Conservation (phyloP, 2,113 vertebrate genomes). For the Microtus oregoni region DNA sequence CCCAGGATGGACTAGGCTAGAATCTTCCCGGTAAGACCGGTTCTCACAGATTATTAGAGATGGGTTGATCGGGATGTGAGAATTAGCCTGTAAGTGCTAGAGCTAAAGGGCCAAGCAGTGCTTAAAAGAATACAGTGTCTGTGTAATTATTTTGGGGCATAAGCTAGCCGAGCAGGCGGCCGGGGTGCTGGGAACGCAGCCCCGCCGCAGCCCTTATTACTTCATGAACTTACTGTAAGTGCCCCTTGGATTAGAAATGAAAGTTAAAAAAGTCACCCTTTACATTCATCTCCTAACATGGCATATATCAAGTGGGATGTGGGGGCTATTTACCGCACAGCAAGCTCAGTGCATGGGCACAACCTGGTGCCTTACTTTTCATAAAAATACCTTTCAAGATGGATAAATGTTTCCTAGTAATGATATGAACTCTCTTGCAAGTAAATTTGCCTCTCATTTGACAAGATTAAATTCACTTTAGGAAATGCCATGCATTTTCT, state of each 20-base stretch:
- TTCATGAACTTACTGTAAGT: slow-evolving; percentile 44
- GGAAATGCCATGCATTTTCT: not conserved
- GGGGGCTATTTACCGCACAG: not conserved
- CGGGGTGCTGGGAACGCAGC: no score
- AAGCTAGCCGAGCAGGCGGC: no score
- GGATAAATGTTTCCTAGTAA: slow-evolving; percentile 69
- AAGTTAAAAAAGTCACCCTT: slow-evolving; percentile 41
- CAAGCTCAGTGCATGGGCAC: not conserved
- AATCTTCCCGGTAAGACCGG: no score
- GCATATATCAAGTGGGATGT: slow-evolving; percentile 57
- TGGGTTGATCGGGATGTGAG: no score
- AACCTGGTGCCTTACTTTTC: slow-evolving; percentile 62
- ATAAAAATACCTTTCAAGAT: slow-evolving; percentile 75
- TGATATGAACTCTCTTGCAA: slow-evolving; percentile 61
- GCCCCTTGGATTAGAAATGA: slow-evolving; percentile 48
- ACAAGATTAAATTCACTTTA: slow-evolving; percentile 66
- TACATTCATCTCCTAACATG: slow-evolving; percentile 50
- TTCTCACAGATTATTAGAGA: no score
- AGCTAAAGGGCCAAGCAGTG: no score
- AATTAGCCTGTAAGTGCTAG: no score
- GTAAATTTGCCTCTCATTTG: slow-evolving; percentile 68
- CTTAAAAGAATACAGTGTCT: no score
- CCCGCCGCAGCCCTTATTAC: no score
- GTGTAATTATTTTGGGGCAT: no score
- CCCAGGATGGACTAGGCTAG: no score